A percentile compares a stretch with the other conserved stretches of the same genome.
phyloP scores from a whole-genome alignment of 1,140 invertebrate genomes.

The Chelonus insularis region DNA sequence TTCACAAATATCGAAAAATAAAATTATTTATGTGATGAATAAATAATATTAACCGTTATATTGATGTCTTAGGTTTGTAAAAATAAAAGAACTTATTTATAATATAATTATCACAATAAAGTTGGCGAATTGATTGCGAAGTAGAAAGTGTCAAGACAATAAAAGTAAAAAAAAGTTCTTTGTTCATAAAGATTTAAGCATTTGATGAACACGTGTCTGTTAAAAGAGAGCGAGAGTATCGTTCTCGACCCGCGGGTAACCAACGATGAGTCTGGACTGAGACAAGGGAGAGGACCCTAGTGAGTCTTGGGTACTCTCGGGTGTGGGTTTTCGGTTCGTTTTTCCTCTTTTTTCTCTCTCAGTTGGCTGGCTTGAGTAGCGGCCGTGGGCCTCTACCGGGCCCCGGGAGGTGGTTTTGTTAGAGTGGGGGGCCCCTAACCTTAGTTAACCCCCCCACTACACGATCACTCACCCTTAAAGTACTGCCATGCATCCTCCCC shows the following conservation, averaged over 20 bases:
- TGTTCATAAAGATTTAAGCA: neutral
- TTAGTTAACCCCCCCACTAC: constrained; percentile 48
- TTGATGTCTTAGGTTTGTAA: neutral
- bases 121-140: neutral
- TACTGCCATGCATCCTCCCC: neutral
- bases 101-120: neutral
- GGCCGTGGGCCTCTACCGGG: constrained; percentile 47
- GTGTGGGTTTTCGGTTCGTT: constrained; percentile 55
- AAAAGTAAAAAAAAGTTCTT: neutral
- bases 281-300: constrained; percentile 43
- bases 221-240: neutral
- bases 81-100: neutral
- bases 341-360: constrained; percentile 48
- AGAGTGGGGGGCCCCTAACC: constrained; percentile 42
- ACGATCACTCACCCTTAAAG: constrained; percentile 26
- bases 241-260: constrained; percentile 50
- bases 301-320: constrained; percentile 42
- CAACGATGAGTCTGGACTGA: constrained; percentile 60
- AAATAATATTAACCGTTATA: neutral
- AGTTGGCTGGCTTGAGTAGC: constrained; percentile 41
- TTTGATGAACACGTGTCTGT: constrained; percentile 15
- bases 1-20: too few relatives aligned
- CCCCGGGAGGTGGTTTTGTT: constrained; percentile 45
- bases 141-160: neutral
- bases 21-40: neutral